These are phyloP conservation scores for Mycetomoellerius zeteki DNA, from an alignment of 1,140 invertebrate genomes.

Conservation along the genomic window DNA sequence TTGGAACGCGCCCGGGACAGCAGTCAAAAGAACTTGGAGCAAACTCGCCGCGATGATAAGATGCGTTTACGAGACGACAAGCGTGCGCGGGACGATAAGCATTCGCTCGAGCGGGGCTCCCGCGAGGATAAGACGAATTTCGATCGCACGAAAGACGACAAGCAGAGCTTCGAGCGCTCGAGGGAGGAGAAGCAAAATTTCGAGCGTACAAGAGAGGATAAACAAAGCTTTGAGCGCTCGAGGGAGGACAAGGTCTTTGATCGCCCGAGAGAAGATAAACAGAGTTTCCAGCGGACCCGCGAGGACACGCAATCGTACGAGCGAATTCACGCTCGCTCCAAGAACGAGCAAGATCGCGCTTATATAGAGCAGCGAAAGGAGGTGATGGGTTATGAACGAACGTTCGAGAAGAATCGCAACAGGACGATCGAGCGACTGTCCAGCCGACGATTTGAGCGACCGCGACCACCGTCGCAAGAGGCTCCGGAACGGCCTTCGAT, in stretches of 20 bases:
- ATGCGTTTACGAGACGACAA: slow-evolving; percentile 20
- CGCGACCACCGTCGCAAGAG: slow-evolving; percentile 84
- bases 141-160: slow-evolving; percentile 51
- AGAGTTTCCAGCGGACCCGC: slow-evolving; percentile 27
- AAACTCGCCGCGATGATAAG: slow-evolving; percentile 12
- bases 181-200: slow-evolving; percentile 22
- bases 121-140: slow-evolving; percentile 62
- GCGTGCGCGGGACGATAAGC: slow-evolving; percentile 15
- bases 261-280: slow-evolving; percentile 18
- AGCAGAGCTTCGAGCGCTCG: slow-evolving; percentile 61
- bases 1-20: slow-evolving; percentile 12
- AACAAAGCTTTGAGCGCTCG: slow-evolving; percentile 68
- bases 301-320: slow-evolving; percentile 48
- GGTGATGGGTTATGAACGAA: slow-evolving; percentile 58
- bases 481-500: slow-evolving; percentile 83
- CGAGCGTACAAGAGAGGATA: slow-evolving; percentile 32
- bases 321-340: slow-evolving; percentile 6
- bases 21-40: background rate
- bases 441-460: slow-evolving; percentile 82
- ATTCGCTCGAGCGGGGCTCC: background rate
- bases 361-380: slow-evolving; percentile 42
- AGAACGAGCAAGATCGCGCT: slow-evolving; percentile 43
- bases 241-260: slow-evolving; percentile 75
- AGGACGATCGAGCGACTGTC: slow-evolving; percentile 76
- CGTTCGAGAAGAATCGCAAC: slow-evolving; percentile 82